Conservation (phyloP, 2,113 vertebrate species). For the Lophotis ruficrista region DNA sequence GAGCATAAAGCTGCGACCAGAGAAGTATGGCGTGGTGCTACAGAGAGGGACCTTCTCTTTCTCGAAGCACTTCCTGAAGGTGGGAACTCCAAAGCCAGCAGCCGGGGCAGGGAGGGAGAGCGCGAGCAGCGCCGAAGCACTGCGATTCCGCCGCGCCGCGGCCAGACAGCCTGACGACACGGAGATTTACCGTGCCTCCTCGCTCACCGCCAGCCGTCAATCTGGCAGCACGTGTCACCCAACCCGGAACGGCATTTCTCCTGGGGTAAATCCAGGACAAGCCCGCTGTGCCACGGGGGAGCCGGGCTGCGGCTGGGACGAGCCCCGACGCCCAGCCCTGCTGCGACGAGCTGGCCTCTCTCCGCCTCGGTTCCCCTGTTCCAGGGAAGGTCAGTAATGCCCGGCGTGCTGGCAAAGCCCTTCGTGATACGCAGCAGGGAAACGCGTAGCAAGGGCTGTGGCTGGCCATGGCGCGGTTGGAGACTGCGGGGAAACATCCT, state of each 20-base stretch:
- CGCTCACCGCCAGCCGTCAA: not conserved
- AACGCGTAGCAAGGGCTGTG: accelerated
- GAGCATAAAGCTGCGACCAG: not conserved
- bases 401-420: not conserved
- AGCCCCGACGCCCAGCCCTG: not conserved
- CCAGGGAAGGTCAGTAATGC: not conserved
- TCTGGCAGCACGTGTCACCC: not conserved
- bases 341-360: not conserved
- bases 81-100: not conserved
- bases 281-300: not conserved
- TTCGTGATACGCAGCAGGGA: not conserved
- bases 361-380: not conserved
- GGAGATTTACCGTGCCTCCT: not conserved
- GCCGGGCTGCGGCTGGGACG: accelerated
- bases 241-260: not conserved
- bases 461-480: accelerated
- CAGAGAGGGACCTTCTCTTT: not conserved
- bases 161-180: not conserved
- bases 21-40: not conserved
- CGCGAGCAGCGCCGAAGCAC: accelerated
- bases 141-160: accelerated
- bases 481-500: not conserved
- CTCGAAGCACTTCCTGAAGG: not conserved
- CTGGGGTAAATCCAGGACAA: not conserved
- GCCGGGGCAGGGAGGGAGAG: accelerated